Evolutionary conservation across 2,797 vertebrate genomes (phyloP), one percentile per base, ranked within the genome.

Genomic region (Benthosema pterotum): DNA sequence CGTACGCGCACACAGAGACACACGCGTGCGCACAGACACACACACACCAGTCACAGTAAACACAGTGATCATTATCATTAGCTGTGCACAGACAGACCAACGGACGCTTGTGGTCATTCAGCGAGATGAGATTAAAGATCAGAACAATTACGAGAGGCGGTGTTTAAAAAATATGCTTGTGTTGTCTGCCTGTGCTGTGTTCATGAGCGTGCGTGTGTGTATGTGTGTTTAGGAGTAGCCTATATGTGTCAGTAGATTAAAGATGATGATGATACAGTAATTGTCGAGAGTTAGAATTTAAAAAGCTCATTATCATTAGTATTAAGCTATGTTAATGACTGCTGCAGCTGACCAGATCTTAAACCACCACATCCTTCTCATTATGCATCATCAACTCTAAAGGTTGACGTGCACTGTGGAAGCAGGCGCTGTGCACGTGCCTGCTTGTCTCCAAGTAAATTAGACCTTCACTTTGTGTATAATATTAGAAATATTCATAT

Each of bases 41-140:
- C 19, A 63, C 65, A 25, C 18, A 19, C 18, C 18, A 6, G 16
- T 11, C 3, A 4, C 6, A 7, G 12, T 18, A 11, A 7, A 19
- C 19, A 78, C 68, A 61, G 63, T 43, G 46, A 67, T 78, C 83
- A 89, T 87, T 74, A 83, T 82, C 87, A 87, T 87, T 86, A 90
- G 81, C 74, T 73, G 63, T 72, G 77, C 74, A 77, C 58, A 71
- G 72, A 83, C 45, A 46, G 45, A 46, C 74, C 83, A 77, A 76
- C 83, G 86, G 83, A 89, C 79, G 69, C 75, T 86, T 88, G 83
- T 72, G 74, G 79, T 80, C 84, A 85, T 87, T 83, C 65, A 55
- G 28, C 17, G 16, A 46, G 18, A 19, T 50, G 66, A 67, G 61
- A 76, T 70, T 66, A 72, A 80, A 77, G 56, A 85, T 71, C 72